phyloP scores from a whole-genome alignment of 2,113 vertebrate species.

The Lasiurus cinereus region DNA sequence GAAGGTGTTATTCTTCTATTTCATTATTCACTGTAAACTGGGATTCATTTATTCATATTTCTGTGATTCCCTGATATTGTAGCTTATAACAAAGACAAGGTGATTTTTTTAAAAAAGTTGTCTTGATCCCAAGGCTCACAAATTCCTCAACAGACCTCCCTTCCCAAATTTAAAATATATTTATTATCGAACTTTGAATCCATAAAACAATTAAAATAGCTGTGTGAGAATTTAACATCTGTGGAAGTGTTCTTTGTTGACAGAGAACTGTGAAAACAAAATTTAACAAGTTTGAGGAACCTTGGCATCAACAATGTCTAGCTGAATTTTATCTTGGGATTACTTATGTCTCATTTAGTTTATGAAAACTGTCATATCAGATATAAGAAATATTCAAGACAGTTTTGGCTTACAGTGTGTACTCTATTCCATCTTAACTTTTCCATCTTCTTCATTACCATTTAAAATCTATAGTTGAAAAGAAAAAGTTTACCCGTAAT shows the following conservation, averaged over 20 bases:
- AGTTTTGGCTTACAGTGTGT: background rate
- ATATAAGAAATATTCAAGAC: background rate
- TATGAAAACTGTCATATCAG: slow-evolving; percentile 25
- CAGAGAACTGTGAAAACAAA: slow-evolving; percentile 2
- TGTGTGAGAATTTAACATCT: background rate
- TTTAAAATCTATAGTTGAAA: slow-evolving; percentile 26
- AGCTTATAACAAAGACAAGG: background rate
- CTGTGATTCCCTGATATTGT: background rate
- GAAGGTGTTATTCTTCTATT: background rate
- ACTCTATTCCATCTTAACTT: slow-evolving; percentile 6
- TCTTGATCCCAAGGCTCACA: background rate
- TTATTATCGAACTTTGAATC: background rate
- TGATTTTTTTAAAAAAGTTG: background rate
- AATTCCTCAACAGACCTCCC: background rate
- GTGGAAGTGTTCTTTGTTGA: slow-evolving; percentile 35
- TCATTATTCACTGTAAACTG: slow-evolving; percentile 1
- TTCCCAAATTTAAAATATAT: background rate
- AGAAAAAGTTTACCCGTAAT: background rate
- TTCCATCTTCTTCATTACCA: background rate
- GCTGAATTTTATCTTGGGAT: background rate
- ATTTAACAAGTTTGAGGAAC: background rate
- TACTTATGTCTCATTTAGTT: slow-evolving; percentile 1
- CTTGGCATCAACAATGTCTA: background rate
- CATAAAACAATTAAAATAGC: background rate
- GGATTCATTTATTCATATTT: slow-evolving; percentile 7